phyloP scores from a whole-genome alignment of 2,888 invertebrate species.

The Polyommatus iphigenia region DNA sequence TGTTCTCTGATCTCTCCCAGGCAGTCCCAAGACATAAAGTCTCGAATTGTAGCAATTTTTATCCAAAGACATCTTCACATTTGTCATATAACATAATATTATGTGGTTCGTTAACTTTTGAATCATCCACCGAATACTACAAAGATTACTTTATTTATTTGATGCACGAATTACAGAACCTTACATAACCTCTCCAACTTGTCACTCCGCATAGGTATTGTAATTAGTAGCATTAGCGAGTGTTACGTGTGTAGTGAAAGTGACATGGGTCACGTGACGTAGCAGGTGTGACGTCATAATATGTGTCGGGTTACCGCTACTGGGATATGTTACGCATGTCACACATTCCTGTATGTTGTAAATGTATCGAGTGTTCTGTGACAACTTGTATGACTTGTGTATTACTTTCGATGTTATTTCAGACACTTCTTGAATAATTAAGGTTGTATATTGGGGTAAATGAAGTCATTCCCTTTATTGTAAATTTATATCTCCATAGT shows the following conservation, averaged over 20 bases:
- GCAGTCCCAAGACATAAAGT: no score
- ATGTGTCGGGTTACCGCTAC: constrained; percentile 3
- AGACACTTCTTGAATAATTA: background rate
- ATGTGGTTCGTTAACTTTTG: no score
- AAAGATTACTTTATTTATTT: background rate
- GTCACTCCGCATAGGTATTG: background rate
- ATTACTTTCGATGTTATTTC: no score
- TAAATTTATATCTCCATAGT: no score
- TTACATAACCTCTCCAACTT: background rate
- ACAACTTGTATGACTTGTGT: background rate
- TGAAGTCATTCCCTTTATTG: no score
- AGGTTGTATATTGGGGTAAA: no score
- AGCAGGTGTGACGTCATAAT: background rate
- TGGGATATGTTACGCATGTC: background rate
- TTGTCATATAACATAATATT: no score
- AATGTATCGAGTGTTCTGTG: background rate
- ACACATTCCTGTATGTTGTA: background rate
- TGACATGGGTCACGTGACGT: constrained; percentile 17
- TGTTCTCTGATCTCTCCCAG: no score
- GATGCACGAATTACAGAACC: background rate
- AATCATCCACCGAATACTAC: no score
- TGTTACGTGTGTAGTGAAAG: background rate
- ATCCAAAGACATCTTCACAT: no score
- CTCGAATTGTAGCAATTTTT: no score
- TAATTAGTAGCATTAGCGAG: background rate